phyloP scores from a whole-genome alignment of 2,113 vertebrate species.

The Neopipo cinnamomea region DNA sequence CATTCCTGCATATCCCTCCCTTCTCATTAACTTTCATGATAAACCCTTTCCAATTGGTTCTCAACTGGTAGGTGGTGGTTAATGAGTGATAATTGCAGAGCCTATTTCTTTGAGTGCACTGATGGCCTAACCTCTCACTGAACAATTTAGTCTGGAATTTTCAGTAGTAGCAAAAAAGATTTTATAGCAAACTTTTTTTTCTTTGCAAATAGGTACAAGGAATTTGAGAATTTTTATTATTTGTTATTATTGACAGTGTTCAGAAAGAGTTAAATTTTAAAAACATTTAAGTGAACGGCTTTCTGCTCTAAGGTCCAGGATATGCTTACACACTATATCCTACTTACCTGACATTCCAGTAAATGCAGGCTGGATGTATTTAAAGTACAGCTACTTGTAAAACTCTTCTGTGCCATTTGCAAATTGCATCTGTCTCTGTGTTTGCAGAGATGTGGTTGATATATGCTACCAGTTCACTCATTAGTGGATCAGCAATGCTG shows the following conservation, averaged over 20 bases:
- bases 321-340: neutral
- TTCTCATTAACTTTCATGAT: slow-evolving; percentile 36
- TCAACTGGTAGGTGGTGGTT: slow-evolving; percentile 43
- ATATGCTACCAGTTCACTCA: neutral
- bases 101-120: slow-evolving; percentile 24
- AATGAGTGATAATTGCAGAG: slow-evolving; percentile 52
- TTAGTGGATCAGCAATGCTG: fast-evolving
- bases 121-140: slow-evolving; percentile 18
- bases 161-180: slow-evolving; percentile 7
- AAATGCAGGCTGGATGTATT: neutral
- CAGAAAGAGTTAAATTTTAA: neutral
- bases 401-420: neutral
- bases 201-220: neutral
- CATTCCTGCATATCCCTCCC: slow-evolving; percentile 1
- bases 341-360: neutral
- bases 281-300: neutral
- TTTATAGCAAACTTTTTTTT: neutral
- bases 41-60: slow-evolving; percentile 42
- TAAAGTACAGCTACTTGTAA: slow-evolving; percentile 30
- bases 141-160: slow-evolving; percentile 26
- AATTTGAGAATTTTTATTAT: neutral
- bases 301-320: neutral
- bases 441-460: neutral
- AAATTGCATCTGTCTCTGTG: slow-evolving; percentile 10
- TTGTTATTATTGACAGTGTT: neutral